Base-by-base conservation (phyloP, 1,140 invertebrate genomes). In the Bombus ignitus region DNA sequence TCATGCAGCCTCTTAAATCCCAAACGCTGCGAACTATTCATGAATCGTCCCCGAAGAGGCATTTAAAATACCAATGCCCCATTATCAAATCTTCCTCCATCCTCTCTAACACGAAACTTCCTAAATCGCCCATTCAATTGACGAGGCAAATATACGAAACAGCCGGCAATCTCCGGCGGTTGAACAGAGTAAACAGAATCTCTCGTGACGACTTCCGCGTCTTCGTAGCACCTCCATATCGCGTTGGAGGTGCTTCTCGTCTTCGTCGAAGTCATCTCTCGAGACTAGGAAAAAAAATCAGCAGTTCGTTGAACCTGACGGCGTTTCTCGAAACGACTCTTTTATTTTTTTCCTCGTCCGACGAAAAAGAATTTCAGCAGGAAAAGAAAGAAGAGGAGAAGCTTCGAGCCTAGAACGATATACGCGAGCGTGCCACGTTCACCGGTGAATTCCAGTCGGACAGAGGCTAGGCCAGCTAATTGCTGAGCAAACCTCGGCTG, bases 401-500 rank as follows among this genome's bases (percentile, higher is more conserved):
- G n/a, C 25, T 39, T 39, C 28, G 22, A 32, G 70, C 37, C 68
- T 53, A 68, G 35, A 76, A 59, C 85, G 62, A 68, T 79, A 79
- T 66, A 71, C 35, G 65, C 85, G 70, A 85, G 76, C 66, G n/a
- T 18, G 37, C 75, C 75, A 28, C 57, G 62, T 73, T 79, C 59
- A 59, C 42, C 35, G 74, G 53, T 74, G 37, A 87, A 87, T 81
- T 65, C 76, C 80, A 44, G 62, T 4, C n/a, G 73, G 74, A 53
- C 44, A 25, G 70, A 39, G 47, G 47, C 86, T 79, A 75, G 75
- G 53, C 62, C 78, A 68, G 89, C 91, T 92, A 92, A 92, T 92
- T 92, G 86, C 91, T 92, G 83, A 86, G 89, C 78, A 92, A 92
- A 92, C 89, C 73, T 35, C 39, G 42, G 37, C 62, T 39, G 18